Base-by-base conservation (phyloP, 2,797 vertebrate genomes). In the Hippopotamyrus pictus region DNA sequence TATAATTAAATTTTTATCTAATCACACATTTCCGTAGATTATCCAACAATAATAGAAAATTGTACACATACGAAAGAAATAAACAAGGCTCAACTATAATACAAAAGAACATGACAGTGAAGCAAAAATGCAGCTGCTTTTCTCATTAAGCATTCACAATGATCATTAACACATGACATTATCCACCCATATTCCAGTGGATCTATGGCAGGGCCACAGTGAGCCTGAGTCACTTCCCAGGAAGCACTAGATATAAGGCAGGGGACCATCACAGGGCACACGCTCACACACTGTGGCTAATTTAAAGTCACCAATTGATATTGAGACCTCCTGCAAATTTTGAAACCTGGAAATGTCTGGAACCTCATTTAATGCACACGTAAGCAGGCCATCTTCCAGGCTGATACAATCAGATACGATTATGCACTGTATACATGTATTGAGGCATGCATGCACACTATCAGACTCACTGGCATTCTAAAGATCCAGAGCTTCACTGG, bases 121-220 rank as follows among this genome's bases (percentile, higher is more conserved):
- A 90, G 76, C 94, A 94, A 93, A 92, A 93, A 96, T 96, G 93
- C 93, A 46, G 93, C 93, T 89, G 53, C 17, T 57, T 25, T 86
- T 53, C 48, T 54, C 50, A 53, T 86, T 17, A 19, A 57, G 57
- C 50, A 57, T 53, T 86, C 22, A 48, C 37, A 57, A 86, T 50
- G 5, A 86, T 51, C n/a, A 51, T 2, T 29, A 84, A 12, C 44
- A 51, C 46, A 51, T 84, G 44, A 51, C 2, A 44, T 79, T n/a
- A 44, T 79, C 17, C 73, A 41, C 29, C 76, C 44, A 54, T 65
- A 11, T n/a, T 48, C 8, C 53, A 22, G 29, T 17, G 76, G 53
- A 25, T 59, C 37, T 25, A 37, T 19, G 5, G 33, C 25, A 76
- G 69, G 69, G 14, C 17, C 33, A 41, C 6, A 2, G 69, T 41